These are phyloP conservation scores for Zelleria hepariella DNA, from an alignment of 2,888 invertebrate species.

Conservation along the genomic window DNA sequence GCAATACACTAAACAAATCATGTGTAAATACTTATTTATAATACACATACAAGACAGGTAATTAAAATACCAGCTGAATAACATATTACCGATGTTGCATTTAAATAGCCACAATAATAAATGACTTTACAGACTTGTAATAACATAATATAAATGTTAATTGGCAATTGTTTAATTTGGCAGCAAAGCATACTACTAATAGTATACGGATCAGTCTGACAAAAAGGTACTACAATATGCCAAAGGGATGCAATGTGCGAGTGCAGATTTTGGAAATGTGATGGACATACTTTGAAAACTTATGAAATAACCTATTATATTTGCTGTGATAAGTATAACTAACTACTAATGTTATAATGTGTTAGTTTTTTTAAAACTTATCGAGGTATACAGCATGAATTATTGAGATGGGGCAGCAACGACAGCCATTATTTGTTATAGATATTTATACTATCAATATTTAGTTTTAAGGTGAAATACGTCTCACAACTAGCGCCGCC, in stretches of 20 bases:
- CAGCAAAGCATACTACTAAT: slow-evolving; percentile 40
- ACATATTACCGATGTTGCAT: background rate
- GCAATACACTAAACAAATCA: slow-evolving; percentile 21
- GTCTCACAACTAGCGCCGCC: no score
- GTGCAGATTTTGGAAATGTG: background rate
- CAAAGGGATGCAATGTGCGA: background rate
- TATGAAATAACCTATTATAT: background rate
- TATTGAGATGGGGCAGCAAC: no score
- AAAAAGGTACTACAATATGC: slow-evolving; percentile 9
- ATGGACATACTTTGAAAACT: background rate
- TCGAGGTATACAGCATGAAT: background rate
- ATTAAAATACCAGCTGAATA: background rate
- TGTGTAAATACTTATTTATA: slow-evolving; percentile 28
- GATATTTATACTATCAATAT: no score
- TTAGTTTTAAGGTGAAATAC: no score
- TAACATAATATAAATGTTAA: slow-evolving; percentile 12
- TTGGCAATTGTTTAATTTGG: slow-evolving; percentile 50
- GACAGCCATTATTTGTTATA: no score
- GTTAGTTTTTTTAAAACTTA: background rate
- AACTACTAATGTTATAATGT: no score
- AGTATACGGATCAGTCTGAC: slow-evolving; percentile 31
- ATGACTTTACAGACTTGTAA: background rate
- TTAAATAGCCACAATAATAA: background rate
- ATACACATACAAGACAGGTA: no score
- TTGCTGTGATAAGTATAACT: background rate